phyloP scores from a whole-genome alignment of 2,797 vertebrate species.

The Margarornis squamiger region DNA sequence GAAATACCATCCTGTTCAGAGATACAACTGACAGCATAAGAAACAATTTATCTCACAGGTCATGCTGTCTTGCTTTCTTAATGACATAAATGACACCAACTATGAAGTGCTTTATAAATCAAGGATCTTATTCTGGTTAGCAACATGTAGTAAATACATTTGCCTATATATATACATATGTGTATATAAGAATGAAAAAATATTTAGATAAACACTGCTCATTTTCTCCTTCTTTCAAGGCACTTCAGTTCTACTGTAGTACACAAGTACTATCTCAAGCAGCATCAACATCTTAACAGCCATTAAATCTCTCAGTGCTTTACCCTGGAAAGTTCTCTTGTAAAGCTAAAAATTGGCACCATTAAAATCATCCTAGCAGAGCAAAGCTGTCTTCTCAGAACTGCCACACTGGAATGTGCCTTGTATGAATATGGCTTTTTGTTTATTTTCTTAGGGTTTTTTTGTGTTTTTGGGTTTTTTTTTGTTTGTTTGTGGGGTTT shows the following conservation, averaged over 20 bases:
- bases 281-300: background rate
- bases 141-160: conserved; percentile 2
- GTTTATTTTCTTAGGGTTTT: background rate
- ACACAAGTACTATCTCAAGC: background rate
- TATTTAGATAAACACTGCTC: conserved; percentile 4
- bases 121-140: background rate
- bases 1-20: background rate
- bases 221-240: conserved; percentile 15
- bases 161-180: background rate
- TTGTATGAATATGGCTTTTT: background rate
- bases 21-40: background rate
- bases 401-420: background rate
- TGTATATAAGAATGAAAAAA: background rate
- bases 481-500: background rate
- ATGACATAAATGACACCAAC: background rate
- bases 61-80: background rate
- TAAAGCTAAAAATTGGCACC: background rate
- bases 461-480: too few species aligned
- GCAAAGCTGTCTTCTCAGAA: background rate
- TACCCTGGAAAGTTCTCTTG: background rate
- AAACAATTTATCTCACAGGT: background rate
- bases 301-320: background rate
- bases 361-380: background rate
- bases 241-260: background rate
- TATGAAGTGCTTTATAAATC: background rate